Base-by-base conservation (phyloP, 2,888 invertebrate genomes). In the Drosophila peninsularis region DNA sequence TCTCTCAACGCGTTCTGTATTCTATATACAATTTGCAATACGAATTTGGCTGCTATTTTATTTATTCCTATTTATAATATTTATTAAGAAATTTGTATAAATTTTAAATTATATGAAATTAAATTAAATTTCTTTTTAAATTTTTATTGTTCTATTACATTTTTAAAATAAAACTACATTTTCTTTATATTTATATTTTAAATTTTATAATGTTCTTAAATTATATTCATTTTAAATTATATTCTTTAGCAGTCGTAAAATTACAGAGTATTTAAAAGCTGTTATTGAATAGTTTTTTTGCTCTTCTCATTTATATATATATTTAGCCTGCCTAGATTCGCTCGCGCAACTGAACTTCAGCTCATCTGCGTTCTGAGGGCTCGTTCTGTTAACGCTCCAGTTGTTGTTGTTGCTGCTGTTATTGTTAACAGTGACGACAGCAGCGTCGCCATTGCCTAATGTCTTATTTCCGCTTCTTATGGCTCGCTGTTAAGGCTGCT, bases 301-400 rank as follows among this genome's bases (percentile, higher is more conserved):
- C n/a, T 56, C 54, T 11, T 52, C 34, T 41, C 27, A 3, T 21
- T 58, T 60, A 49, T 37, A 52, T 5, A 11, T 10, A 11, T 17
- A 4, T 41, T 11, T 19, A 19, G 2, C 21, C 3, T 7, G 14
- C 7, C 6, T 3, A 14, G 21, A 39, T 63, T 61, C 45, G 58
- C 21, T 52, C 24, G 42, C 57, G 37, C 50, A 49, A 3, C 21
- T 11, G 24, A 50, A 37, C 36, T 42, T 52, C 60, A 37, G 44
- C 42, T 66, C 67, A 47, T 61, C 52, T 61, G 66, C 44, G 62
- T 69, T 58, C 50, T 60, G 57, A 54, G 55, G 30, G 44, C 37
- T 65, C n/a, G 21, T 30, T 30, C 47, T 53, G 49, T 36, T 53
- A 45, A 17, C 11, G 13, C 27, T 71, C 36, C 42, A 36, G 32